These are phyloP conservation scores for Heliangelus exortis DNA, from an alignment of 2,797 vertebrate genomes.

Conservation along the genomic window DNA sequence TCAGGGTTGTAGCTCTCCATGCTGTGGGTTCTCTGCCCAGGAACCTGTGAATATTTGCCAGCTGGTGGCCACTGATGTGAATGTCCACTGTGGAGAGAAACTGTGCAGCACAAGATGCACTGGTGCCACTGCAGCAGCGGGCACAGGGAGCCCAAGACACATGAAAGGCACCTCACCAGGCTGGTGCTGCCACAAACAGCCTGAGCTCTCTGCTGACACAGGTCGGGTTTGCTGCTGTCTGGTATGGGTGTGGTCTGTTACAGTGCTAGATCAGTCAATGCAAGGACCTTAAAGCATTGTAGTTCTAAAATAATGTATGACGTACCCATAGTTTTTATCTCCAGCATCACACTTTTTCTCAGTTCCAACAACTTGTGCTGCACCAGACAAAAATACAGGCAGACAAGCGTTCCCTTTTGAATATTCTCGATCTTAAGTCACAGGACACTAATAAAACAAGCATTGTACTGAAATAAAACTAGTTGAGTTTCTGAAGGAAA, in stretches of 20 bases:
- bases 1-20: neutral
- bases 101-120: rapidly evolving
- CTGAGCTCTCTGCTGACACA: neutral
- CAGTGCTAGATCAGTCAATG: neutral
- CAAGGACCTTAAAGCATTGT: neutral
- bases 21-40: neutral
- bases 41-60: neutral
- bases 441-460: neutral
- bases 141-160: neutral
- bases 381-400: neutral
- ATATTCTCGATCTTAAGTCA: neutral
- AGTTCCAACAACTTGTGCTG: neutral
- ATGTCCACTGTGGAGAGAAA: neutral
- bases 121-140: neutral
- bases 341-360: neutral
- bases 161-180: neutral
- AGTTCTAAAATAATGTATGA: neutral
- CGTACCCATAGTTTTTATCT: neutral
- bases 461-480: neutral
- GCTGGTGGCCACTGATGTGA: rapidly evolving
- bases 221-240: neutral
- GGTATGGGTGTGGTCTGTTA: neutral
- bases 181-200: neutral
- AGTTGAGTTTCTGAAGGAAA: neutral
- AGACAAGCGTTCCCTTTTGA: neutral